Conservation (phyloP, 2,888 invertebrate genomes). For the Drosophila hamatofila region DNA sequence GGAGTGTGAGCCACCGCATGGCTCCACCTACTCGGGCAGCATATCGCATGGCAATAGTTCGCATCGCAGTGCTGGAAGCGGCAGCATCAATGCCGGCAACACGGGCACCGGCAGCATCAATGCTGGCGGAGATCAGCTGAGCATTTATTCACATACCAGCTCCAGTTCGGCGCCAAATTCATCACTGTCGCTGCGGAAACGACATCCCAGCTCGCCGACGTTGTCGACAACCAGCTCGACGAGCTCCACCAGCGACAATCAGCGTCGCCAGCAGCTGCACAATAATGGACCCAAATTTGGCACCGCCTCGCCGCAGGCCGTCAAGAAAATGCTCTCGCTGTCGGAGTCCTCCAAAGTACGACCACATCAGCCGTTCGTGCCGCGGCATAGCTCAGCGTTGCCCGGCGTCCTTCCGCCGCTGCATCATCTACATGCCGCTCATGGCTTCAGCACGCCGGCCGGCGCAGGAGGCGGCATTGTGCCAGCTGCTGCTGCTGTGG, state of each 20-base stretch:
- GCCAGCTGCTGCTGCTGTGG: constrained; percentile 40
- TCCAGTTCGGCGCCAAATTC: constrained; percentile 86
- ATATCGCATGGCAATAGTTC: constrained; percentile 70
- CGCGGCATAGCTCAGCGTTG: constrained; percentile 87
- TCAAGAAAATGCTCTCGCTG: constrained; percentile 96
- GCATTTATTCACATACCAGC: constrained; percentile 86
- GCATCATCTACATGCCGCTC: constrained; percentile 78
- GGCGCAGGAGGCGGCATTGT: constrained; percentile 40
- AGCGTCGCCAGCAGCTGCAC: constrained; percentile 74
- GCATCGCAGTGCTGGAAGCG: constrained; percentile 69
- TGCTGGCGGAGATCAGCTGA: constrained; percentile 85
- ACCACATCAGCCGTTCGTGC: constrained; percentile 90
- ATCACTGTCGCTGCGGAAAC: constrained; percentile 87
- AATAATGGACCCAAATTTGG: constrained; percentile 88
- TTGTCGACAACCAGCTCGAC: constrained; percentile 96
- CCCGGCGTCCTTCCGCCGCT: constrained; percentile 87
- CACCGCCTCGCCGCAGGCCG: constrained; percentile 97
- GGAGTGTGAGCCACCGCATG: constrained; percentile 91
- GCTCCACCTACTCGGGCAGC: constrained; percentile 79
- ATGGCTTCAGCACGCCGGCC: constrained; percentile 64
- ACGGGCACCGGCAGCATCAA: constrained; percentile 76
- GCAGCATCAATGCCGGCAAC: constrained; percentile 68
- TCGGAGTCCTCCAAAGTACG: constrained; percentile 95
- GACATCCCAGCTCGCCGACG: constrained; percentile 97
- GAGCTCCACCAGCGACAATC: constrained; percentile 88